Conservation (phyloP, 2,113 vertebrate species). For the Cnemophilus loriae region DNA sequence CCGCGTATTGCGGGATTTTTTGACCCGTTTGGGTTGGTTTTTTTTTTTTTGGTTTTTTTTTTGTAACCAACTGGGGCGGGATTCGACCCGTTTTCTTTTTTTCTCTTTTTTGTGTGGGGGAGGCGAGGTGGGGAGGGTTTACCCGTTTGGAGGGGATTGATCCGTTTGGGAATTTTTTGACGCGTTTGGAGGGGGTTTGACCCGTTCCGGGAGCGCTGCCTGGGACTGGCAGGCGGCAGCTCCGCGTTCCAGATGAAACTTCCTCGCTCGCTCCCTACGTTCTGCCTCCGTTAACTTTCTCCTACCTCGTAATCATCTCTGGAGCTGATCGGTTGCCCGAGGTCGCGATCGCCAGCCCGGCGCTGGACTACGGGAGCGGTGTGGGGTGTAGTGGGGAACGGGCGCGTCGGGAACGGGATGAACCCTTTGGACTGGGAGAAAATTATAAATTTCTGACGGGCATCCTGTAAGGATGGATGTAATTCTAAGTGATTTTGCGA, state of each 20-base stretch:
- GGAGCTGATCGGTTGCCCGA: background rate
- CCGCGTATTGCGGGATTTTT: background rate
- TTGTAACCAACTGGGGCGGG: background rate
- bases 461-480: background rate
- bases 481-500: fast-evolving
- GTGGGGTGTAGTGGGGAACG: fast-evolving
- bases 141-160: background rate
- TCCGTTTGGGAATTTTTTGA: background rate
- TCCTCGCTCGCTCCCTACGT: fast-evolving
- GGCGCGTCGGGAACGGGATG: background rate
- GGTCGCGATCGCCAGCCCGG: background rate
- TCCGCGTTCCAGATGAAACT: background rate
- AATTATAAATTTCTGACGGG: fast-evolving
- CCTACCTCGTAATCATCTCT: background rate
- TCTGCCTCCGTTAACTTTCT: background rate
- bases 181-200: background rate
- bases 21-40: too few species aligned
- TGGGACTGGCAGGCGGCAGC: background rate
- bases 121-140: background rate
- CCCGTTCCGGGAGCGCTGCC: background rate
- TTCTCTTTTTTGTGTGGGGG: fast-evolving
- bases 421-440: background rate
- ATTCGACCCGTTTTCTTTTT: background rate
- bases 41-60: background rate
- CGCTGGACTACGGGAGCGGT: background rate